Conservation (phyloP, 1,140 invertebrate genomes). For the Drosophila repleta region DNA sequence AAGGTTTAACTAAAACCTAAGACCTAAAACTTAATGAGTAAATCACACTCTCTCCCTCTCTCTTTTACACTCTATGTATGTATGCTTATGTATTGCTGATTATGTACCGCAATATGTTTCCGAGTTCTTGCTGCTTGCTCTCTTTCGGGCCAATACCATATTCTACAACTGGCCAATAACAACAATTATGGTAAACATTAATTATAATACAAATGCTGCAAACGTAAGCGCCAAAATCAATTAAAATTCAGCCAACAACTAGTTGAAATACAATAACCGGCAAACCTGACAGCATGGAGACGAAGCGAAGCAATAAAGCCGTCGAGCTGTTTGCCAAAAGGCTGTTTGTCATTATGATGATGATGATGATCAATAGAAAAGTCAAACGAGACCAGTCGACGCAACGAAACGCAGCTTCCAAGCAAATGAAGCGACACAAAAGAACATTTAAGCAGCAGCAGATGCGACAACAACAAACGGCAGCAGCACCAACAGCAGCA, state of each 20-base stretch:
- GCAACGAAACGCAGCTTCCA: slow-evolving; percentile 46
- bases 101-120: slow-evolving; percentile 8
- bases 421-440: slow-evolving; percentile 47
- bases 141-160: slow-evolving; percentile 23
- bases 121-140: slow-evolving; percentile 13
- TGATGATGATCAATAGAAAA: slow-evolving; percentile 47
- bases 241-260: slow-evolving; percentile 62
- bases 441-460: slow-evolving; percentile 61
- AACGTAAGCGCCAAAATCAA: slow-evolving; percentile 51
- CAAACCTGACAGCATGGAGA: slow-evolving; percentile 34
- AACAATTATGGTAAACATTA: slow-evolving; percentile 41
- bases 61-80: background rate
- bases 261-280: slow-evolving; percentile 48
- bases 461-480: slow-evolving; percentile 30
- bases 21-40: background rate
- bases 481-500: slow-evolving; percentile 25
- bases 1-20: slow-evolving; percentile 19
- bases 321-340: slow-evolving; percentile 14
- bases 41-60: background rate
- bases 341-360: slow-evolving; percentile 49
- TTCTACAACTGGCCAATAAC: slow-evolving; percentile 13
- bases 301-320: slow-evolving; percentile 1
- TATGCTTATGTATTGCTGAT: background rate
- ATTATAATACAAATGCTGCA: slow-evolving; percentile 46
- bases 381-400: slow-evolving; percentile 64